Conservation (phyloP, 2,113 vertebrate genomes). For the Ancistrus triradiatus region DNA sequence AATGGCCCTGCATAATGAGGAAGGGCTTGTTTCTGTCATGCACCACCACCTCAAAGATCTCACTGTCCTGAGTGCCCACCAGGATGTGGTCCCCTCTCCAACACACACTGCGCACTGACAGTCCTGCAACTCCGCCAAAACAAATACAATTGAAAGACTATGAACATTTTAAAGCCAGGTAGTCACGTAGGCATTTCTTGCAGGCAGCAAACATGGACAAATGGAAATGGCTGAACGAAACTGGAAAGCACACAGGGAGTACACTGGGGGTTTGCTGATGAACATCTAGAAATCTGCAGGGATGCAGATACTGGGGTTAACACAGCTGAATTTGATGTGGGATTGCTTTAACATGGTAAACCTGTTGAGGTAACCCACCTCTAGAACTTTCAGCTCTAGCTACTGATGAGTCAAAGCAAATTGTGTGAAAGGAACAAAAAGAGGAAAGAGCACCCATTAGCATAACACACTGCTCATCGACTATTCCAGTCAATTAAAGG, state of each 20-base stretch:
- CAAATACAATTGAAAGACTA: neutral
- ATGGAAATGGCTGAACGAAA: slow-evolving; percentile 22
- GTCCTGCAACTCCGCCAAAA: slow-evolving; percentile 63
- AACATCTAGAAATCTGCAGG: slow-evolving; percentile 31
- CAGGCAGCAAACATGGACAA: slow-evolving; percentile 29
- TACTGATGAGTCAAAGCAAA: slow-evolving; percentile 63
- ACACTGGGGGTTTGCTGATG: slow-evolving; percentile 20
- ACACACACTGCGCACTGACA: slow-evolving; percentile 96
- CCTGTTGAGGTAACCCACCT: slow-evolving; percentile 62
- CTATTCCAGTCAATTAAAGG: too few species aligned
- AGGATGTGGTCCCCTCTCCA: slow-evolving; percentile 97
- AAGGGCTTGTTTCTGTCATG: slow-evolving; percentile 97
- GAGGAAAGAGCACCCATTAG: slow-evolving; percentile 34
- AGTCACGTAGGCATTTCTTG: too few species aligned
- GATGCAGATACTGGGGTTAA: slow-evolving; percentile 17
- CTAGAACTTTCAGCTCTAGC: slow-evolving; percentile 73
- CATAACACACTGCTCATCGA: neutral
- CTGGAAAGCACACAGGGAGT: slow-evolving; percentile 3
- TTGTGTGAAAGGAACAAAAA: slow-evolving; percentile 40
- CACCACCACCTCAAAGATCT: slow-evolving; percentile 98
- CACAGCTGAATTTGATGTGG: slow-evolving; percentile 17
- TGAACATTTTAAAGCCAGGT: too few species aligned
- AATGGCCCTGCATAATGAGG: slow-evolving; percentile 98
- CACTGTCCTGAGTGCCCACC: slow-evolving; percentile 95
- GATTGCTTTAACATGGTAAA: slow-evolving; percentile 26